Evolutionary conservation across 2,797 vertebrate genomes (phyloP).

Genomic region (Varecia variegata): DNA sequence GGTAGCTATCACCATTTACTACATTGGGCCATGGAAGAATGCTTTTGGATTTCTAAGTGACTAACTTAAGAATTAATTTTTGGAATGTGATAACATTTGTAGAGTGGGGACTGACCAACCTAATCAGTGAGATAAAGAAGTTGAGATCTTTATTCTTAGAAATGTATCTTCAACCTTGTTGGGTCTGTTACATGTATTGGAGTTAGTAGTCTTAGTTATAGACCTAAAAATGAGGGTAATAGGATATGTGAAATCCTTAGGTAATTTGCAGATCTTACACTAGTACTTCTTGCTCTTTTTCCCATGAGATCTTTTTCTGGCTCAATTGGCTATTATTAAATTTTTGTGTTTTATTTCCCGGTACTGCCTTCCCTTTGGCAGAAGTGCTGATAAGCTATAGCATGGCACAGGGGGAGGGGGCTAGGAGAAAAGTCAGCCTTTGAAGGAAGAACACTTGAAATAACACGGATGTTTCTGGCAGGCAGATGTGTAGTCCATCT

Average conservation of each 20-base stretch:
- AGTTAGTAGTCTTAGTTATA: background rate
- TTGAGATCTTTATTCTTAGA: conserved; percentile 22
- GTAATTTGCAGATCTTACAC: background rate
- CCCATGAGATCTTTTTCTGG: background rate
- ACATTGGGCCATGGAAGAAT: background rate
- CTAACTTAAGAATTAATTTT: background rate
- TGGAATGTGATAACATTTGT: background rate
- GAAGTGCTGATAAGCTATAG: background rate
- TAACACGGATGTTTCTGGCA: background rate
- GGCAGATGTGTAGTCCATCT: background rate
- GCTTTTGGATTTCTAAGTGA: conserved; percentile 15
- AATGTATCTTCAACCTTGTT: background rate
- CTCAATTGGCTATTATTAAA: background rate
- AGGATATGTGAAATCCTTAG: background rate
- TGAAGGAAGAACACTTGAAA: background rate
- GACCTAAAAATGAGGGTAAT: background rate
- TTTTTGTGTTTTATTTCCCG: background rate
- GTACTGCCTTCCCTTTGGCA: background rate
- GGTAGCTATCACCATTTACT: background rate
- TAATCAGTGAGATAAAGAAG: background rate
- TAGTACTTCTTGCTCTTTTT: background rate
- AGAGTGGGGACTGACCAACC: background rate
- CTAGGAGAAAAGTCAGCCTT: background rate
- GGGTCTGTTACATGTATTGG: background rate
- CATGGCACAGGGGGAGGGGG: background rate